phyloP scores from a whole-genome alignment of 2,113 vertebrate genomes.

The Saguinus midas region DNA sequence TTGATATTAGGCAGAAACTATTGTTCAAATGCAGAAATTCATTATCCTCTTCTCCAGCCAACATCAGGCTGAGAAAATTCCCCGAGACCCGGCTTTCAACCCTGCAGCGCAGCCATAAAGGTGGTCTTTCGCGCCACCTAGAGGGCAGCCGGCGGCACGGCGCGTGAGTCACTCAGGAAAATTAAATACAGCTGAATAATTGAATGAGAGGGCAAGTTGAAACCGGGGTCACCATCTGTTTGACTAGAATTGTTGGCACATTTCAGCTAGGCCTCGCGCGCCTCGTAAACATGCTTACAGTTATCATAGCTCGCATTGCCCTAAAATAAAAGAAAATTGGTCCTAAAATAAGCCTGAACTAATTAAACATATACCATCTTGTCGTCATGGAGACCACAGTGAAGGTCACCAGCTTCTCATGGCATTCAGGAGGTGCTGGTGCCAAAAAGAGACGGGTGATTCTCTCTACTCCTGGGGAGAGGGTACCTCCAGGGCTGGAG shows the following conservation, averaged over 20 bases:
- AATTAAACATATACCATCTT: constrained; percentile 80
- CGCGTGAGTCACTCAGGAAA: constrained; percentile 79
- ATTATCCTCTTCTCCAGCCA: constrained; percentile 38
- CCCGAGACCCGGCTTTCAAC: not conserved
- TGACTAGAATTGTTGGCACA: constrained; percentile 88
- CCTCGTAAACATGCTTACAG: constrained; percentile 87
- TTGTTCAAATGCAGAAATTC: constrained; percentile 75
- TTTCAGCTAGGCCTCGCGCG: constrained; percentile 85
- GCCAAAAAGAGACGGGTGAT: constrained; percentile 30
- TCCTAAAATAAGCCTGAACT: constrained; percentile 84
- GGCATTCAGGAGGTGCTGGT: constrained; percentile 27
- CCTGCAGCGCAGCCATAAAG: constrained; percentile 50
- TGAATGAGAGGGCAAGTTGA: constrained; percentile 90
- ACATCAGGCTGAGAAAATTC: constrained; percentile 19
- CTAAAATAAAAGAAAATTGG: constrained; percentile 84
- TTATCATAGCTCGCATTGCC: constrained; percentile 80
- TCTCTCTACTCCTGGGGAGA: not conserved
- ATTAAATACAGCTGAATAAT: constrained; percentile 94
- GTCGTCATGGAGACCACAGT: constrained; percentile 73
- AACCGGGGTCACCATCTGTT: constrained; percentile 94
- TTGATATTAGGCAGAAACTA: constrained; percentile 70
- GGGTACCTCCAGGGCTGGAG: not conserved
- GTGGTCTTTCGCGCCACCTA: constrained; percentile 89
- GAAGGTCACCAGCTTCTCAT: constrained; percentile 59
- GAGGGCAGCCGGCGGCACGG: constrained; percentile 65